Percentiles rank a stretch among this genome's conserved stretches.
Conservation (phyloP, 2,797 vertebrate species). For the Syngnathus rostellatus region DNA sequence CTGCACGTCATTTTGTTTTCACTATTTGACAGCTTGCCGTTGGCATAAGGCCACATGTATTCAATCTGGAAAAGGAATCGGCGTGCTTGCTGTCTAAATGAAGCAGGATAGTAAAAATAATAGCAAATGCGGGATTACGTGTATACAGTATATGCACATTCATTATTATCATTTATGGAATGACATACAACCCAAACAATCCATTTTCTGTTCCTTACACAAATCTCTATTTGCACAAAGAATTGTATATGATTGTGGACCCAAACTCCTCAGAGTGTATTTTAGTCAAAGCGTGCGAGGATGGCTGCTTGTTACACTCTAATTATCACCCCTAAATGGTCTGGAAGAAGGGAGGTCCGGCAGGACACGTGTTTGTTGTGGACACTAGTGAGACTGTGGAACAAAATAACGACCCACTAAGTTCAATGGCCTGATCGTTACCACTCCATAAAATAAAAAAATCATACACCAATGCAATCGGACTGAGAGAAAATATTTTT, state of each 20-base stretch:
- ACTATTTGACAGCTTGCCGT: background rate
- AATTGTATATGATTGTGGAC: slow-evolving; percentile 15
- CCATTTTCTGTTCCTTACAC: no score
- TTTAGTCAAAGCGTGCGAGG: slow-evolving; percentile 26
- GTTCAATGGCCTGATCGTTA: slow-evolving; percentile 27
- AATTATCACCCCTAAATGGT: slow-evolving; percentile 59
- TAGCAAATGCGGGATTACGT: background rate
- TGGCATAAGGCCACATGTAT: background rate
- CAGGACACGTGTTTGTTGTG: slow-evolving; percentile 61
- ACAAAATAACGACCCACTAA: slow-evolving; percentile 47
- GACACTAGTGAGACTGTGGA: slow-evolving; percentile 56
- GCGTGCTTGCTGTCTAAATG: background rate
- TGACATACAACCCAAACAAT: no score
- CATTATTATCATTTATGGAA: no score
- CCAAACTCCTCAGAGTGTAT: slow-evolving; percentile 20
- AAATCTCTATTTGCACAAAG: no score
- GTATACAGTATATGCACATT: background rate
- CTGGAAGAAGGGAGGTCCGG: slow-evolving; percentile 42
- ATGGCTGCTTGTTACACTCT: slow-evolving; percentile 55
- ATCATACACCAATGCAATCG: background rate
- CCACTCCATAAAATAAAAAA: background rate
- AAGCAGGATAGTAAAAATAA: background rate
- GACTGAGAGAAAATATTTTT: background rate
- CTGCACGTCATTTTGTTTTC: background rate
- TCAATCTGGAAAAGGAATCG: background rate